A percentile compares a stretch with the other conserved stretches of the same genome.
Conservation (phyloP, 2,113 vertebrate genomes). For the Herpetotheres cachinnans region DNA sequence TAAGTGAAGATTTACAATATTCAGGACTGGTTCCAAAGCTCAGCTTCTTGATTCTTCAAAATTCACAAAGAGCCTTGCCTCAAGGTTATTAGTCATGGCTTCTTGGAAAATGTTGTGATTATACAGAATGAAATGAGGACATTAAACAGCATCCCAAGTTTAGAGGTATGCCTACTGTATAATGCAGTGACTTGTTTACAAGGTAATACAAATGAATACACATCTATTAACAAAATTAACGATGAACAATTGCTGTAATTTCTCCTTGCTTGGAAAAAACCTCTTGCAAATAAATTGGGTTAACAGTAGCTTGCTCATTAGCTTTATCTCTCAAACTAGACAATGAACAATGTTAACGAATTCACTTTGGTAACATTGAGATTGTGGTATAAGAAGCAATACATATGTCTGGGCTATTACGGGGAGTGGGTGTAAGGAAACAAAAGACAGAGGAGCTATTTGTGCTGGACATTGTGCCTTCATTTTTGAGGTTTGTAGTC, state of each 20-base stretch:
- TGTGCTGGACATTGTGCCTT: not conserved
- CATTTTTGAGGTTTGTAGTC: not conserved
- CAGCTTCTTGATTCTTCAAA: constrained; percentile 4
- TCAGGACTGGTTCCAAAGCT: not conserved
- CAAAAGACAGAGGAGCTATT: not conserved
- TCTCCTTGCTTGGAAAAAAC: constrained; percentile 41
- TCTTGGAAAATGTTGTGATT: constrained; percentile 29
- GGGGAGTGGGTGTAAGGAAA: not conserved
- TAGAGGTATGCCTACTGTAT: not conserved
- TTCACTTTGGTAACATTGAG: not conserved
- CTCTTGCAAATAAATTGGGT: constrained; percentile 21
- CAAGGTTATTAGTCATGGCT: constrained; percentile 46
- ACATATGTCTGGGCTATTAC: not conserved
- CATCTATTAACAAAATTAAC: constrained; percentile 55
- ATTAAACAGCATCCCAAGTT: constrained; percentile 19
- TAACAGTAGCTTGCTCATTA: constrained; percentile 19
- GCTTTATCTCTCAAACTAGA: constrained; percentile 14
- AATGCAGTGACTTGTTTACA: constrained; percentile 53
- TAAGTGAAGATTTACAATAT: constrained; percentile 26
- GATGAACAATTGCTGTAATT: constrained; percentile 38
- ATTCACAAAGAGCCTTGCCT: constrained; percentile 24
- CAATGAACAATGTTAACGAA: not conserved
- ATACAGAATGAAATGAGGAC: constrained; percentile 29
- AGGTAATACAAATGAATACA: constrained; percentile 21
- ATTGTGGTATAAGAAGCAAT: not conserved